Percentiles rank a stretch among this genome's conserved stretches.
Evolutionary conservation across 2,888 invertebrate genomes (phyloP).

Genomic region (Amaurobius ferox): DNA sequence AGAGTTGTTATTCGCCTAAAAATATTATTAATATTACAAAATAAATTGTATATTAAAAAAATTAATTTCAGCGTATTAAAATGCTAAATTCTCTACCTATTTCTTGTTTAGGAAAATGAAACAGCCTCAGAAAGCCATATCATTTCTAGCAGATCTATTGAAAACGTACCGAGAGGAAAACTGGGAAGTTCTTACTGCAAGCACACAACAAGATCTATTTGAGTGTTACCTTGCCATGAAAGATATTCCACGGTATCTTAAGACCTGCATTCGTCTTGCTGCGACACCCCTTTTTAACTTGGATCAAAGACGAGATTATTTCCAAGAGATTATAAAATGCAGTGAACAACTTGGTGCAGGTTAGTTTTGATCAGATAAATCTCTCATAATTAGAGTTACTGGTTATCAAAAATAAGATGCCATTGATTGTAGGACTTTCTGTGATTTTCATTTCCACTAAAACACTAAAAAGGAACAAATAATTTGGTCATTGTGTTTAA

Average conservation of each 20-base stretch:
- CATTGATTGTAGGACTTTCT: too few species aligned
- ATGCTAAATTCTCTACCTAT: too few species aligned
- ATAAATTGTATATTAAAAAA: too few species aligned
- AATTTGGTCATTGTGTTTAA: neutral
- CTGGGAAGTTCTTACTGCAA: constrained; percentile 86
- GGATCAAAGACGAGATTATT: constrained; percentile 86
- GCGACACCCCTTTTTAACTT: constrained; percentile 86
- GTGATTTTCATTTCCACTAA: too few species aligned
- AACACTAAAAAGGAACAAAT: too few species aligned
- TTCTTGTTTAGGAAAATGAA: constrained; percentile 77
- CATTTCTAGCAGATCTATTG: constrained; percentile 90
- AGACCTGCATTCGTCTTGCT: constrained; percentile 88
- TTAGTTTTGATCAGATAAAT: too few species aligned
- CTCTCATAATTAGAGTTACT: too few species aligned
- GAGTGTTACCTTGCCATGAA: constrained; percentile 89
- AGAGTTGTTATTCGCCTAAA: too few species aligned
- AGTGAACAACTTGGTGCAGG: constrained; percentile 67
- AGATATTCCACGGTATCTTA: constrained; percentile 86
- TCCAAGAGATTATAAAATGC: constrained; percentile 83
- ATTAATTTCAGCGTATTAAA: too few species aligned
- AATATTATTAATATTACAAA: too few species aligned
- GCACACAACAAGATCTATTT: constrained; percentile 87
- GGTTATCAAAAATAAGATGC: too few species aligned
- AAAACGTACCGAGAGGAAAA: constrained; percentile 91
- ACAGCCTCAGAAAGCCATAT: constrained; percentile 89